A percentile compares a stretch with the other conserved stretches of the same genome.
Conservation (phyloP, 2,888 invertebrate species). For the Unio delphinus region DNA sequence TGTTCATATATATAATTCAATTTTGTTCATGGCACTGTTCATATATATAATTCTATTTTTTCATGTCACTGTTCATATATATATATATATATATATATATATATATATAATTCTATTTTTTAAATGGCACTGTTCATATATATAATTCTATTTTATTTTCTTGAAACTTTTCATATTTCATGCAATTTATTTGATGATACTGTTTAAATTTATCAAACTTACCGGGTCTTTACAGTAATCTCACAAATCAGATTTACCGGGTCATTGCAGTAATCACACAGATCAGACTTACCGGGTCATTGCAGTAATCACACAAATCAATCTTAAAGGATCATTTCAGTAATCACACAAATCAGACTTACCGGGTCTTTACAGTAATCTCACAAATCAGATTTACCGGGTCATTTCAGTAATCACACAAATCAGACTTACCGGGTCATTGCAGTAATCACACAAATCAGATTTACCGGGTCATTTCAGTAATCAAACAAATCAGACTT, state of each 20-base stretch:
- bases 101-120: too few relatives aligned
- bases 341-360: constrained; percentile 53
- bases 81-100: too few relatives aligned
- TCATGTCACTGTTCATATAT: too few relatives aligned
- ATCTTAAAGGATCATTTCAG: constrained; percentile 32
- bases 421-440: constrained; percentile 31
- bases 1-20: too few relatives aligned
- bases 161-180: too few relatives aligned
- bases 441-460: constrained; percentile 61
- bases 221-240: constrained; percentile 53
- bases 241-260: constrained; percentile 47
- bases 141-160: too few relatives aligned
- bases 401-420: constrained; percentile 56
- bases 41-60: too few relatives aligned
- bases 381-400: constrained; percentile 47
- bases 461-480: constrained; percentile 32
- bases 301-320: constrained; percentile 61
- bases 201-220: constrained; percentile 8
- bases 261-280: constrained; percentile 56
- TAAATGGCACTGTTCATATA: too few relatives aligned
- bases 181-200: too few relatives aligned
- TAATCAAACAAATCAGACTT: constrained; percentile 52
- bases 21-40: too few relatives aligned
- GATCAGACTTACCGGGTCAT: constrained; percentile 31
- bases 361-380: constrained; percentile 42